These are phyloP conservation scores for Rhineura floridana DNA, from an alignment of 2,113 vertebrate genomes.

Conservation along the genomic window DNA sequence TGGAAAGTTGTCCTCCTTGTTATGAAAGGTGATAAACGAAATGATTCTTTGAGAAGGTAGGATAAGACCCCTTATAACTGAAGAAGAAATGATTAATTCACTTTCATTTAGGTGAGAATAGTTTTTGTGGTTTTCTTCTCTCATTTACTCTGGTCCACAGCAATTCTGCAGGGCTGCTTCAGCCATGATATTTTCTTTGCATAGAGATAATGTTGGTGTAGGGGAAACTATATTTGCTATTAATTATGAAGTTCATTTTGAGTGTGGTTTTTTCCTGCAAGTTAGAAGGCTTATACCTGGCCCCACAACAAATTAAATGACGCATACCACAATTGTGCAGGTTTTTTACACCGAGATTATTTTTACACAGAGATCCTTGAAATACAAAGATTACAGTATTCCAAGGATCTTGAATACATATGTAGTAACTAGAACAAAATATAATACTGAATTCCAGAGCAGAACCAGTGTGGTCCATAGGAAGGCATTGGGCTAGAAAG, in stretches of 20 bases:
- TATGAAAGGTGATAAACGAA: slow-evolving; percentile 72
- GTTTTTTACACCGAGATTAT: too few relatives aligned
- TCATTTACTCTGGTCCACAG: slow-evolving; percentile 16
- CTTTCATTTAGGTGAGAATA: background rate
- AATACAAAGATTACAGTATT: too few relatives aligned
- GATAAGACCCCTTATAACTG: slow-evolving; percentile 42
- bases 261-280: background rate
- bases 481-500: background rate
- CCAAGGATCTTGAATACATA: background rate
- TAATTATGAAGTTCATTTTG: background rate
- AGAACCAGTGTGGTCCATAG: background rate
- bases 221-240: background rate
- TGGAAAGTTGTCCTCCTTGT: slow-evolving; percentile 89
- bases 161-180: slow-evolving; percentile 29
- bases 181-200: background rate
- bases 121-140: slow-evolving; percentile 35
- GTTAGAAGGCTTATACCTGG: background rate
- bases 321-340: background rate
- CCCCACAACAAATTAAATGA: background rate
- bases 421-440: background rate
- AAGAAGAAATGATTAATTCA: slow-evolving; percentile 21
- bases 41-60: slow-evolving; percentile 86
- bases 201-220: background rate
- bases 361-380: background rate
- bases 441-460: background rate